Percentiles rank a stretch among this genome's conserved stretches.
Evolutionary conservation across 2,797 vertebrate genomes (phyloP).

Genomic region (Pterois miles): DNA sequence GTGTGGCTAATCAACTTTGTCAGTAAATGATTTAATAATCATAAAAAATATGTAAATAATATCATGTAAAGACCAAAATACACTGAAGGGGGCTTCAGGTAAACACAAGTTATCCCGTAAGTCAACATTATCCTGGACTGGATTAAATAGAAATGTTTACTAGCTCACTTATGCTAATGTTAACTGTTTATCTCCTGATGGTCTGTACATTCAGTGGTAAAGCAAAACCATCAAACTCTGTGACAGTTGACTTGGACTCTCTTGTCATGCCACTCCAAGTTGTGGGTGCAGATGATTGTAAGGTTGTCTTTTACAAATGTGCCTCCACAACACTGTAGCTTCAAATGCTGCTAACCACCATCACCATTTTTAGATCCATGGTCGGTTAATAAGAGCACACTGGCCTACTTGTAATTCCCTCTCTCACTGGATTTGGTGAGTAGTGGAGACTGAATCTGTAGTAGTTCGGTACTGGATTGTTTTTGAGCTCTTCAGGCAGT

Average conservation of each 20-base stretch:
- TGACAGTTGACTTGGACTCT: not conserved
- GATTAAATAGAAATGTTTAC: not conserved
- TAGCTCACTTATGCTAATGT: too few relatives aligned
- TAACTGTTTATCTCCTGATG: not conserved
- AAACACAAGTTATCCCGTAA: not conserved
- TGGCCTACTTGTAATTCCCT: conserved; percentile 40
- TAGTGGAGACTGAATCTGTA: not conserved
- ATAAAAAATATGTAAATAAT: too few relatives aligned
- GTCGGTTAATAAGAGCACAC: conserved; percentile 29
- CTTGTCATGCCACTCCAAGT: not conserved
- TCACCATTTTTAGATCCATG: conserved; percentile 39
- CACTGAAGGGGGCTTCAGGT: too few relatives aligned
- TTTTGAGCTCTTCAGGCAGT: not conserved
- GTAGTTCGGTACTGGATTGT: not conserved
- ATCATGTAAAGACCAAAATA: too few relatives aligned
- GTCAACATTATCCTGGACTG: not conserved
- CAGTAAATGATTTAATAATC: too few relatives aligned
- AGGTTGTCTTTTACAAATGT: not conserved
- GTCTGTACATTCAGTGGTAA: not conserved
- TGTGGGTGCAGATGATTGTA: not conserved
- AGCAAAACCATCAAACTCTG: not conserved
- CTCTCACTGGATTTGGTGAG: conserved; percentile 18
- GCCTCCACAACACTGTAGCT: not conserved
- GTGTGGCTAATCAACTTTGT: too few relatives aligned
- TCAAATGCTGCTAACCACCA: conserved; percentile 12